phyloP scores from a whole-genome alignment of 2,888 invertebrate species.

The Andrena praecox region DNA sequence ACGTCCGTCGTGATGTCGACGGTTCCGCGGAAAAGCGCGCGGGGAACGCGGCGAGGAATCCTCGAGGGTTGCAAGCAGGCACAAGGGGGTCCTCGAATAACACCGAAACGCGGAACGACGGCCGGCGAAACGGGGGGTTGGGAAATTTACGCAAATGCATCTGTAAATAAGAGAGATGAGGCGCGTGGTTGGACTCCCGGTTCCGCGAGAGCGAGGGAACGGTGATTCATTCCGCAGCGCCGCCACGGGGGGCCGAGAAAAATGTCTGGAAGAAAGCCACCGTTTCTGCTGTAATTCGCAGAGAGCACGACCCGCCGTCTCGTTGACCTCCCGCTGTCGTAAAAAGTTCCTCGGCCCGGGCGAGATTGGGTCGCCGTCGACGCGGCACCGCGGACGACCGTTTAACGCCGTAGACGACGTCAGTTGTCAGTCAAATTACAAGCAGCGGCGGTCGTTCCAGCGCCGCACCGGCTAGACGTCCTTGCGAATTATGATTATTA shows the following conservation, averaged over 20 bases:
- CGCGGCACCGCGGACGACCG: slow-evolving; percentile 42
- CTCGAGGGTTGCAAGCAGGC: slow-evolving; percentile 30
- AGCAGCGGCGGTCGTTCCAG: slow-evolving; percentile 45
- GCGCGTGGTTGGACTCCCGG: slow-evolving; percentile 62
- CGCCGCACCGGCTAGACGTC: slow-evolving; percentile 48
- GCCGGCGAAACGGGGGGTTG: neutral
- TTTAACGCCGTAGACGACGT: slow-evolving; percentile 60
- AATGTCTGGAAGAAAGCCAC: slow-evolving; percentile 62
- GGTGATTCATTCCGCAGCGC: slow-evolving; percentile 67
- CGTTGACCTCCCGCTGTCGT: slow-evolving; percentile 62
- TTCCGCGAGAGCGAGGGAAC: slow-evolving; percentile 56
- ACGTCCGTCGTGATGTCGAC: slow-evolving; percentile 24
- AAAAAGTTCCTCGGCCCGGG: slow-evolving; percentile 58
- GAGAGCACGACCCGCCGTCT: slow-evolving; percentile 44
- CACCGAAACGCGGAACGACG: slow-evolving; percentile 6
- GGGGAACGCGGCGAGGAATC: slow-evolving; percentile 41
- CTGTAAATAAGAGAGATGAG: slow-evolving; percentile 71
- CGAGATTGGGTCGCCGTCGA: slow-evolving; percentile 64
- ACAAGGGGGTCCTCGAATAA: slow-evolving; percentile 46
- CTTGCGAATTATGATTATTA: slow-evolving; percentile 69
- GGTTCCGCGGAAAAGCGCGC: slow-evolving; percentile 16
- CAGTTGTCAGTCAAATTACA: slow-evolving; percentile 63
- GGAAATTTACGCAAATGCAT: slow-evolving; percentile 62
- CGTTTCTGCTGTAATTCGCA: slow-evolving; percentile 68
- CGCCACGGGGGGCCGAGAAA: slow-evolving; percentile 59